Percentiles rank a stretch among this genome's conserved stretches.
Conservation (phyloP, 2,797 vertebrate genomes). For the Phataginus tricuspis region DNA sequence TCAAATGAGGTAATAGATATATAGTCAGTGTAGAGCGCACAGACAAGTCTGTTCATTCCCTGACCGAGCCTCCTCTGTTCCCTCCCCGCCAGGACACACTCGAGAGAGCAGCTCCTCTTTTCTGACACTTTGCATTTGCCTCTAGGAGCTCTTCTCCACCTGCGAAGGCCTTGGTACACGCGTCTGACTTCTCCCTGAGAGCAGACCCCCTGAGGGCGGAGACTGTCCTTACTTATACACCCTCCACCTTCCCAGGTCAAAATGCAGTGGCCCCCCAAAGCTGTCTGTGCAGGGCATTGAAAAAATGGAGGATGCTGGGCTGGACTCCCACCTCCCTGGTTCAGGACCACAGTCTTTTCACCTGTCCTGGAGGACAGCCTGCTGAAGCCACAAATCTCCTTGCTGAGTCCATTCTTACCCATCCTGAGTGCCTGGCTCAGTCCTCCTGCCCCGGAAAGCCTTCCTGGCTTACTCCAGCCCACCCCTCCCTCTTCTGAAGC, state of each 20-base stretch:
- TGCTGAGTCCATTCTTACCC: background rate
- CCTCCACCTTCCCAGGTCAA: background rate
- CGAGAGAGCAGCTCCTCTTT: background rate
- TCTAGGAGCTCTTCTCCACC: no score
- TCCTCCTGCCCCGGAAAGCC: background rate
- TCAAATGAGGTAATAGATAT: background rate
- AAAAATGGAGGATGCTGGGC: background rate
- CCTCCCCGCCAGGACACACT: background rate
- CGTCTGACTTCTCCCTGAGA: background rate
- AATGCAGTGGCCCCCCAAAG: background rate
- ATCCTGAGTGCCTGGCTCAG: background rate
- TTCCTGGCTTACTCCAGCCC: background rate
- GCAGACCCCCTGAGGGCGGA: background rate
- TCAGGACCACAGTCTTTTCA: background rate
- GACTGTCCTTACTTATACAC: background rate
- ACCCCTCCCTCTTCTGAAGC: background rate
- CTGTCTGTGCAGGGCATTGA: background rate
- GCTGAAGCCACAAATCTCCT: background rate
- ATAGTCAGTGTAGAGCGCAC: background rate
- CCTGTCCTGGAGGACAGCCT: background rate
- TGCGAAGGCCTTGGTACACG: background rate
- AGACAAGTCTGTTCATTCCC: background rate
- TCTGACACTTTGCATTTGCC: rapidly evolving
- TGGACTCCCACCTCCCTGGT: background rate
- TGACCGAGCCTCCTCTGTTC: background rate